Evolutionary conservation across 2,797 vertebrate species (phyloP), one percentile per base, ranked within the genome.

Genomic region (Megalops cyprinoides): DNA sequence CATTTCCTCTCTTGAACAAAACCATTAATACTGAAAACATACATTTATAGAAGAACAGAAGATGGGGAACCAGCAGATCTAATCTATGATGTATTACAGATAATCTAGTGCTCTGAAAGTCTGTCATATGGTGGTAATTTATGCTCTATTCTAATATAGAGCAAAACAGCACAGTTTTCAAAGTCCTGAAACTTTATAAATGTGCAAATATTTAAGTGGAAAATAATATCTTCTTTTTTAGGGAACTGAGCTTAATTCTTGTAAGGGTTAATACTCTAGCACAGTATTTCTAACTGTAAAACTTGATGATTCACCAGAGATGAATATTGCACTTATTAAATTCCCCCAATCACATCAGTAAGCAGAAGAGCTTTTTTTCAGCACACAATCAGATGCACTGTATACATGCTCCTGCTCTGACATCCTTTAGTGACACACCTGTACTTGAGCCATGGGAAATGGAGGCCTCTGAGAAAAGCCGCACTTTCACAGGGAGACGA

Each of bases 261-360:
- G 12, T n/a, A 18, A 49, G 44, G 31, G 56, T 65, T 77, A 46
- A 65, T 51, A 65, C 14, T 44, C 56, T 37, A 65, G n/a, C 51
- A 76, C 28, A 39, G 42, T 76, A 76, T 80, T 80, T 80, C 55
- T 62, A 62, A 31, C 25, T 53, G 58, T 75, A 37, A 81, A 75
- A 76, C 37, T 58, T 28, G 37, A 49, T 4, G 65, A 62, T 76
- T 76, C 14, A 75, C 53, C 56, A 73, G 73, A 80, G 79, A 65
- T 76, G 58, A 76, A 81, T 81, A 81, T 81, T 81, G 79, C 79
- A 81, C 79, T 81, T 81, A 67, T 51, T 60, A 15, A 62, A 25
- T 55, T 76, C 79, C 73, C 58, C 69, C 67, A 53, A 75, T 46
- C 53, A 44, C 53, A 39, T 20, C 79, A 49, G 79, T 42, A 58